Evolutionary conservation across 2,113 vertebrate genomes (phyloP).

Genomic region (Amia ocellicauda): DNA sequence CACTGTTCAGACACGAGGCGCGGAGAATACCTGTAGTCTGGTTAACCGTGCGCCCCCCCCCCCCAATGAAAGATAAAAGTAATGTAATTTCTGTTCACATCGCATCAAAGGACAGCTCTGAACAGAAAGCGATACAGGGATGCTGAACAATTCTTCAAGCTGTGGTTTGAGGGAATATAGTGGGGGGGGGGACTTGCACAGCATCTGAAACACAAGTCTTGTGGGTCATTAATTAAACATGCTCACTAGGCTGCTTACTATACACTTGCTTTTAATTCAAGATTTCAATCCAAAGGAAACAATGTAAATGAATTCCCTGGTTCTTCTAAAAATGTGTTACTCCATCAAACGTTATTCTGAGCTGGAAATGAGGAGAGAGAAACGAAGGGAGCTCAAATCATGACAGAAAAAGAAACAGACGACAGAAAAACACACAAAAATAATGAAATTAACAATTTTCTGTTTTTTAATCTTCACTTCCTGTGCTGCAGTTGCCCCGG

Average conservation of each 20-base stretch:
- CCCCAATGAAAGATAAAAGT: neutral
- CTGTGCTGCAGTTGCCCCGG: no score
- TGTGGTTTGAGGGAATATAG: neutral
- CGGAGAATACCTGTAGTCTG: constrained; percentile 1
- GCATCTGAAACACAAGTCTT: neutral
- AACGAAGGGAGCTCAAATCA: no score
- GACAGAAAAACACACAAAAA: no score
- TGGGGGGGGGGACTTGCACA: neutral
- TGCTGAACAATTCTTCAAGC: neutral
- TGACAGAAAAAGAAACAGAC: no score
- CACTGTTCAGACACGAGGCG: neutral
- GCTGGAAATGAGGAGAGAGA: no score
- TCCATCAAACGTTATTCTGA: no score
- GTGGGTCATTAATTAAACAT: neutral
- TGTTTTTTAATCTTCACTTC: no score
- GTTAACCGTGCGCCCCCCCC: neutral
- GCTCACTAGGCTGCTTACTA: neutral
- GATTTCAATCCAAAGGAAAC: no score
- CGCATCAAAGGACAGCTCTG: neutral
- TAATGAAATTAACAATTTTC: no score
- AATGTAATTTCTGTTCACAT: neutral
- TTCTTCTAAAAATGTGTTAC: no score
- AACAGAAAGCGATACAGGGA: neutral
- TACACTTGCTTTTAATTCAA: no score
- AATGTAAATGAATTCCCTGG: no score